A percentile compares a stretch with the other conserved stretches of the same genome.
Evolutionary conservation across 1,140 invertebrate genomes (phyloP).

Genomic region (Hetaerina americana): DNA sequence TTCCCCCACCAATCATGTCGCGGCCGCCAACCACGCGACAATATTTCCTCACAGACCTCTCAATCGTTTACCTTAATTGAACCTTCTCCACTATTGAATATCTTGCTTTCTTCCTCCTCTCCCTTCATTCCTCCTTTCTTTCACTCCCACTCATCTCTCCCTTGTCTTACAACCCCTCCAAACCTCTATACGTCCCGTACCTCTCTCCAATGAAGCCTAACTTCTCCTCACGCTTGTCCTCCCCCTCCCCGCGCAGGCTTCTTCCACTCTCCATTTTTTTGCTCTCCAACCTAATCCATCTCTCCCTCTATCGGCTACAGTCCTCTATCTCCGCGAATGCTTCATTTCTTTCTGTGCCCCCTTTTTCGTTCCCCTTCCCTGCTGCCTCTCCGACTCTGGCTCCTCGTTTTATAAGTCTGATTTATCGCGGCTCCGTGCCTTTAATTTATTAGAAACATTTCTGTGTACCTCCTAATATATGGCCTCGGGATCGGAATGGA

Average conservation of each 20-base stretch:
- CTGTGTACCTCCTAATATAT: background rate
- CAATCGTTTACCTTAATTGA: too few species aligned
- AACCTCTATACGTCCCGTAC: too few species aligned
- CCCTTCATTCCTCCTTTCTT: background rate
- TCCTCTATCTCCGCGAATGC: background rate
- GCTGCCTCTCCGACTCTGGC: background rate
- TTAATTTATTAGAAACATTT: constrained; percentile 1
- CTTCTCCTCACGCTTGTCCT: too few species aligned
- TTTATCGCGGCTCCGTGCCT: background rate
- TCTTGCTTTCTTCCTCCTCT: background rate
- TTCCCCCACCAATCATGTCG: too few species aligned
- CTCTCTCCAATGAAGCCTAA: too few species aligned
- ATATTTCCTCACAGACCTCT: too few species aligned
- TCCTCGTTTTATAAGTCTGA: background rate
- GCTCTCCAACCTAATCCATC: background rate
- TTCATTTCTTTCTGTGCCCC: background rate
- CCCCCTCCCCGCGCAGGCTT: too few species aligned
- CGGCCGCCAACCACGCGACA: too few species aligned
- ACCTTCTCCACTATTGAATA: background rate
- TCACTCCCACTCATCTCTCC: too few species aligned
- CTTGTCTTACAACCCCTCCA: too few species aligned
- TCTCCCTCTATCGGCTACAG: background rate
- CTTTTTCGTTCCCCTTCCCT: background rate
- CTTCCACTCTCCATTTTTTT: background rate
- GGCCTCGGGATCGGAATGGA: background rate